Base-by-base conservation (phyloP, 2,888 invertebrate genomes). In the Drosophila picticornis region DNA sequence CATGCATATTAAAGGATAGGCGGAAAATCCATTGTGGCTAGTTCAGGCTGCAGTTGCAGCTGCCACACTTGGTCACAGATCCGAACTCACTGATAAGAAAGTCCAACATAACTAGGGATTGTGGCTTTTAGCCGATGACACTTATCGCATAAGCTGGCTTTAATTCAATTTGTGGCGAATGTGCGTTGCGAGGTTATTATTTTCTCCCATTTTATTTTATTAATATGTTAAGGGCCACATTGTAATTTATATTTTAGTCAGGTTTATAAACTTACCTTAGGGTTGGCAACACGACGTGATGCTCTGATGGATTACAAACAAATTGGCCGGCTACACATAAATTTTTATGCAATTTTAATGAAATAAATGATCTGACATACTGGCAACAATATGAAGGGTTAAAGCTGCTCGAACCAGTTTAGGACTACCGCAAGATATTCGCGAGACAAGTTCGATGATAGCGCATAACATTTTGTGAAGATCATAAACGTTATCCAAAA, bases 291-390 rank as follows among this genome's bases (percentile, higher is more conserved):
- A 69, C 72, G 80, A 75, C 58, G 70, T 73, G 61, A 69, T 66
- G 55, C 67, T 68, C 72, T 86, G 85, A 86, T 86, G 88, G 86
- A 86, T 86, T 88, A 85, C 86, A 84, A 58, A 80, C 80, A 75
- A 88, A 88, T 86, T 86, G 80, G 60, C 56, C 40, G 13, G 40
- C 55, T 59, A 16, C 70, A 38, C 69, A 78, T 84, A 75, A 72
- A 85, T 71, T 83, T 80, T 85, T 78, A 88, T 88, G 85, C 82
- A 76, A 72, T 88, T 86, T 88, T 88, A 86, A 86, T 88, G 86
- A 84, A 88, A 82, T 85, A 86, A 85, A 88, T 82, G 86, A 71
- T 58, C 73, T 81, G 82, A 59, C 73, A 78, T 71, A 78, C 32
- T 62, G 72, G 57, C 77, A 48, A 70, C 75, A 75, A 65, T 70